Conservation (phyloP, 1,140 invertebrate species). For the Drosophila ficusphila region DNA sequence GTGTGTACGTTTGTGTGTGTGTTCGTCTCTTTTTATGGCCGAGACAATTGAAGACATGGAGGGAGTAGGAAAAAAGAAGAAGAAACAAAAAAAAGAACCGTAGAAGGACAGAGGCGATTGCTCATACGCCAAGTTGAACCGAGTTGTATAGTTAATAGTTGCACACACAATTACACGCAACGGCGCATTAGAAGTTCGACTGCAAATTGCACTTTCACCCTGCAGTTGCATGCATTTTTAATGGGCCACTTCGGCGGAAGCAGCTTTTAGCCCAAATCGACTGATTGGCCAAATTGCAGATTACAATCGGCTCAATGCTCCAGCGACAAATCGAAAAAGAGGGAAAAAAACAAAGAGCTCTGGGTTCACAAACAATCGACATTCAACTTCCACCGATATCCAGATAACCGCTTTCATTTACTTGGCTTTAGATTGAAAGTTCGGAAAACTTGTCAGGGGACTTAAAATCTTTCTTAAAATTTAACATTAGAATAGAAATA, state of each 20-base stretch:
- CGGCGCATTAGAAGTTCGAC: constrained; percentile 7
- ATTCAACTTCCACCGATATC: not conserved
- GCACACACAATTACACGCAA: constrained; percentile 34
- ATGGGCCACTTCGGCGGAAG: constrained; percentile 48
- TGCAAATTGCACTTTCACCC: constrained; percentile 53
- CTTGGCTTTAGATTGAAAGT: too few species aligned
- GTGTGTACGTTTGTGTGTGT: constrained; percentile 63
- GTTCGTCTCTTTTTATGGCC: constrained; percentile 56
- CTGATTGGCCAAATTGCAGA: constrained; percentile 65
- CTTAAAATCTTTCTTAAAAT: too few species aligned
- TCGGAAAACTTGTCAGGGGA: too few species aligned
- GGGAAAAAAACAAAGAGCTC: not conserved
- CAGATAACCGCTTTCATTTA: not conserved
- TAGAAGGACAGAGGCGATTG: constrained; percentile 8
- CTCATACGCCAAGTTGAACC: constrained; percentile 33
- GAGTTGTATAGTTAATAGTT: constrained; percentile 21
- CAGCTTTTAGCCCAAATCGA: constrained; percentile 62
- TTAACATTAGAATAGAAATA: too few species aligned
- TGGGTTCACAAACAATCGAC: not conserved
- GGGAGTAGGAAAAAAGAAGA: not conserved
- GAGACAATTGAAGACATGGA: constrained; percentile 45
- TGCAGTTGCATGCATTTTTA: constrained; percentile 52
- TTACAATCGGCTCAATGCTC: constrained; percentile 49
- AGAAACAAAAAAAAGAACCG: not conserved
- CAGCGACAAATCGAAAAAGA: not conserved